Percentiles rank a stretch among this genome's conserved stretches.
phyloP scores from a whole-genome alignment of 2,888 invertebrate genomes.

The Platycheirus albimanus region DNA sequence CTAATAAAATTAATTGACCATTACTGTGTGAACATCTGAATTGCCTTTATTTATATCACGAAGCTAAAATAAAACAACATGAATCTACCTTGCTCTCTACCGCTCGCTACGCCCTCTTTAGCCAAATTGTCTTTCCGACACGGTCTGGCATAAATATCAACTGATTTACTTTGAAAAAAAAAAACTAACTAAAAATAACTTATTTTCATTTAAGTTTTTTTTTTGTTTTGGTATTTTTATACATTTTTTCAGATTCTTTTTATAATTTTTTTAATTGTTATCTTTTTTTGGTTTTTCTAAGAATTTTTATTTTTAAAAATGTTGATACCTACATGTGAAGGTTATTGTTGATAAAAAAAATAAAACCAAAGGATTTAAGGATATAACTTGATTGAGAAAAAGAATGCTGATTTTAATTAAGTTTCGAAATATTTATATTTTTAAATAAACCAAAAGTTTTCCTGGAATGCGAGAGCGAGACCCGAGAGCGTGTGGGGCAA shows the following conservation, averaged over 20 bases:
- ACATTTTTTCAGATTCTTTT: conserved; percentile 67
- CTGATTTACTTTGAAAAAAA: conserved; percentile 49
- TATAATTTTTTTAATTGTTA: conserved; percentile 48
- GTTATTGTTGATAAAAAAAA: conserved; percentile 50
- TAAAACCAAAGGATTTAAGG: conserved; percentile 16
- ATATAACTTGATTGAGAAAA: no score
- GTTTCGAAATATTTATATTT: no score
- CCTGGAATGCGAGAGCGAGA: conserved; percentile 47
- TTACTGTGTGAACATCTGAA: conserved; percentile 68
- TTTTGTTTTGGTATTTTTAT: conserved; percentile 65
- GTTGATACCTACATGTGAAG: conserved; percentile 58
- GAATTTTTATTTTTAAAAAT: conserved; percentile 32
- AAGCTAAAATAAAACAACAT: conserved; percentile 56
- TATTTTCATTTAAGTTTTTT: conserved; percentile 59
- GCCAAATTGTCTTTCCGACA: conserved; percentile 43
- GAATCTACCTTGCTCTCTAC: conserved; percentile 19
- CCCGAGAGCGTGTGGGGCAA: conserved; percentile 15
- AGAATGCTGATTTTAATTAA: no score
- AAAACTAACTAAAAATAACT: conserved; percentile 50
- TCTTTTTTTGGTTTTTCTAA: conserved; percentile 18
- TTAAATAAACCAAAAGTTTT: conserved; percentile 33
- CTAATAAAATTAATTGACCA: conserved; percentile 62
- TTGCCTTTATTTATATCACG: conserved; percentile 56
- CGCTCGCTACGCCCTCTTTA: conserved; percentile 1
- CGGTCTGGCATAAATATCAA: conserved; percentile 67